Base-by-base conservation (phyloP, 2,113 vertebrate species). In the Colistium nudipinnis region DNA sequence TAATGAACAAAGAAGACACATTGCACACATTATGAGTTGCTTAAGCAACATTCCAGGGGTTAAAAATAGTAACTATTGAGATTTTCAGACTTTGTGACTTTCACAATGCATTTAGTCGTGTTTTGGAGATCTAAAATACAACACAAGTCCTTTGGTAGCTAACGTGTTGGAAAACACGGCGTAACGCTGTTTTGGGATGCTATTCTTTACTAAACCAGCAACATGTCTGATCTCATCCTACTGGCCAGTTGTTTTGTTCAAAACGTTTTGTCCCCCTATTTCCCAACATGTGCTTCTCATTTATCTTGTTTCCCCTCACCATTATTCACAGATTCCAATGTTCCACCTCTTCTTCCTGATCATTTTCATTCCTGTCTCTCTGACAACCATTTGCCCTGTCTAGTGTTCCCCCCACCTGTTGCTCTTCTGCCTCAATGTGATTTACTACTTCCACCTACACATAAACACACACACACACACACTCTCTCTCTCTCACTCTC, bases 321-420 rank as follows among this genome's bases (percentile, higher is more conserved):
- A 38, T 62, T 71, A 66, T 70, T 63, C 56, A 62, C 41, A 25
- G 70, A 67, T 70, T 76, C 57, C 43, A 55, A 65, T 83, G 85
- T 86, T 74, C 78, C 61, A 60, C 71, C 22, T 62, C 71, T 73
- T 68, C 66, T 62, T 66, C 45, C 45, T 64, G 71, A 59, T 74
- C 72, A 38, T 59, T 82, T 77, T 82, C 66, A 66, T 70, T 63
- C 52, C 61, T 74, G n/a, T 30, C 57, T 33, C 44, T 52, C 55
- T 28, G 27, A 10, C 55, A 41, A 28, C 14, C 31, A 44, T 36
- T 16, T 20, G 57, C 35, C 35, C 70, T 44, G 17, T 72, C 74
- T 38, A 65, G 61, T 28, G 73, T 75, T 78, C 73, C 65, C n/a
- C 61, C 61, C 89, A 91, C 86, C 90, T 91, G 90, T 89, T 84